Conservation (phyloP, 2,113 vertebrate species). For the Hippopotamus amphibius region DNA sequence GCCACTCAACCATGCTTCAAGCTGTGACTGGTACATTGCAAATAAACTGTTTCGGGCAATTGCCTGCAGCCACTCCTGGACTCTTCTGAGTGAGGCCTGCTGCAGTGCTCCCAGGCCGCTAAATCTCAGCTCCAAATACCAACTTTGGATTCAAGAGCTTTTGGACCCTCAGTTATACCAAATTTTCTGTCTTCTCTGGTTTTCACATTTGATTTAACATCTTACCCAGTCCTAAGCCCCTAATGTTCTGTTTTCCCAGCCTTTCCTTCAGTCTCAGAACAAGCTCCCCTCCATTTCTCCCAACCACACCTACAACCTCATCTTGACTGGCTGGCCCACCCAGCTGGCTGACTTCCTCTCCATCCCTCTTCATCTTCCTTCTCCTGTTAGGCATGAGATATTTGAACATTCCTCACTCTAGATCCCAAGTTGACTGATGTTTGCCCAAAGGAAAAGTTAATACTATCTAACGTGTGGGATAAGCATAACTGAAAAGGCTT, state of each 20-base stretch:
- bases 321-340: neutral
- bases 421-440: neutral
- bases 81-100: neutral
- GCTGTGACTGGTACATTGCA: constrained; percentile 50
- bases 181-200: neutral
- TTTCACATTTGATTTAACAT: neutral
- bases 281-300: neutral
- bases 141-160: neutral
- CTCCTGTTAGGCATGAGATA: neutral
- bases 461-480: neutral
- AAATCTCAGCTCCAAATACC: neutral
- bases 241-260: neutral
- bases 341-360: neutral
- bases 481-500: neutral
- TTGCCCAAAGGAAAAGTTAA: neutral
- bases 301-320: no score
- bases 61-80: neutral
- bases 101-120: neutral
- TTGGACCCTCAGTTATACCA: neutral
- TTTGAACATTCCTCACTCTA: neutral
- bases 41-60: constrained; percentile 53
- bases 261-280: neutral
- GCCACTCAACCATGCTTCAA: neutral
- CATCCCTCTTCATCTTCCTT: neutral
- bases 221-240: neutral